Evolutionary conservation across 2,797 vertebrate species (phyloP).

Genomic region (Fringilla coelebs): DNA sequence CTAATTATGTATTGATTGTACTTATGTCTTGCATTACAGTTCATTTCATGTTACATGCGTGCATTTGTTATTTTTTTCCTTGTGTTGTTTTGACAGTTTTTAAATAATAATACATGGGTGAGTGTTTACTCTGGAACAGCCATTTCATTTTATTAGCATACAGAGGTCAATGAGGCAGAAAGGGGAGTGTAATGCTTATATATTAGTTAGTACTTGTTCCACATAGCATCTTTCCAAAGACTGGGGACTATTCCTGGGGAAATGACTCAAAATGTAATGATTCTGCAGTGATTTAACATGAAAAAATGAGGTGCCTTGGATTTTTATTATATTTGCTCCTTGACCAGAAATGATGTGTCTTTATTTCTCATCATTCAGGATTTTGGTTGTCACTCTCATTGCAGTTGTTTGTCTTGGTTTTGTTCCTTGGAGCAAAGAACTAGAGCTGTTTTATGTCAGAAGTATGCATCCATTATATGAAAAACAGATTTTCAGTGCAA

Average conservation of each 20-base stretch:
- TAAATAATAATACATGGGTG: background rate
- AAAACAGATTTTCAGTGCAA: background rate
- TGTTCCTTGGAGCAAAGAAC: background rate
- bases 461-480: background rate
- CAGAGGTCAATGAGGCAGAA: background rate
- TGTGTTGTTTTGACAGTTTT: background rate
- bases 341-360: background rate
- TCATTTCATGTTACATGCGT: background rate
- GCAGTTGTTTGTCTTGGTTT: background rate
- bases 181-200: background rate
- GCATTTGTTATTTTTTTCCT: background rate
- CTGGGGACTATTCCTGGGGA: background rate
- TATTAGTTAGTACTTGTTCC: background rate
- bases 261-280: background rate
- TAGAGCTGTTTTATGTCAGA: background rate
- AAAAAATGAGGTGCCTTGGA: background rate
- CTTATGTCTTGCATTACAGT: background rate
- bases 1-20: constrained; percentile 1
- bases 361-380: background rate
- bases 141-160: background rate
- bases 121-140: background rate
- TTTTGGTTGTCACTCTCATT: background rate
- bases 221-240: background rate
- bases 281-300: background rate
- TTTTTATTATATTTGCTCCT: background rate